Base-by-base conservation (phyloP, 2,797 vertebrate species). In the Ctenopoma multispine region DNA sequence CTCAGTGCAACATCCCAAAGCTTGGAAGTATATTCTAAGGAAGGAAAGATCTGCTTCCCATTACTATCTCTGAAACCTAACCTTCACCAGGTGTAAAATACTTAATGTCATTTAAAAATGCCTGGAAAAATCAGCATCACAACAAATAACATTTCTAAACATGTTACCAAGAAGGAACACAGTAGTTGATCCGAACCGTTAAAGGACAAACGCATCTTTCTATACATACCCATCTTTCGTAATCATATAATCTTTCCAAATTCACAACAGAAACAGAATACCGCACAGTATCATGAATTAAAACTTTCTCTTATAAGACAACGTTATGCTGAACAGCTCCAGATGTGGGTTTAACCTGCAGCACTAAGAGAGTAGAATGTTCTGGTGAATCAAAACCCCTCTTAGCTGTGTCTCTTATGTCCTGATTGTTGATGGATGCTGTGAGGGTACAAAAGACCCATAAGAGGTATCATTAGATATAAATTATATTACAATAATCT, bases 311-410 rank as follows among this genome's bases (percentile, higher is more conserved):
- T 7, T 7, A 17, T 24, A 10, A 60, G 24, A 56, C 18, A 65
- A 58, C 6, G 43, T 47, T n/a, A 68, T 41, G 24, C 4, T 55
- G 1, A 29, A n/a, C n/a, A n/a, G n/a, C n/a, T n/a, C n/a, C n/a
- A n/a, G n/a, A n/a, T n/a, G n/a, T n/a, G n/a, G n/a, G n/a, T n/a
- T n/a, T n/a, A n/a, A n/a, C n/a, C n/a, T n/a, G n/a, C n/a, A 24
- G 41, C 50, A 69, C 21, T 7, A n/a, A 70, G 62, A 75, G 7
- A 14, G n/a, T 53, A n/a, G 48, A 58, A 65, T 43, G 23, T 24
- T 72, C 61, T 72, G 27, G 56, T 65, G 36, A 51, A 53, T 69
- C 34, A 48, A n/a, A 20, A 29, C 21, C 6, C 62, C 44, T 17
- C 23, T 10, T 27, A 11, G 6, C 17, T 34, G 12, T 34, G 43